phyloP scores from a whole-genome alignment of 2,888 invertebrate genomes.

The Ennomos quercinarius region DNA sequence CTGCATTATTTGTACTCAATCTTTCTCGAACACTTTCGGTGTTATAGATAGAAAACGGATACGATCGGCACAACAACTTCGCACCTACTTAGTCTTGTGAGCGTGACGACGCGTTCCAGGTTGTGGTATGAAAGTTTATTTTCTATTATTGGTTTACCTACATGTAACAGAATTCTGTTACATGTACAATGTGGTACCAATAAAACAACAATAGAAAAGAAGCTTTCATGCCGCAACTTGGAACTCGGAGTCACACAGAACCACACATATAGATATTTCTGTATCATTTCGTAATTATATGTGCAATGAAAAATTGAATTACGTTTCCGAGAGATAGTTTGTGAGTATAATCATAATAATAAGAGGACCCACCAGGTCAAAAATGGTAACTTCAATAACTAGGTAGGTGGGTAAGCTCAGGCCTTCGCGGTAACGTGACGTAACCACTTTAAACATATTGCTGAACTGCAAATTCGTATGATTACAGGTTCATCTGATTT shows the following conservation, averaged over 20 bases:
- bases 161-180: neutral
- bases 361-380: slow-evolving; percentile 21
- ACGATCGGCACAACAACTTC: slow-evolving; percentile 46
- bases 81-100: slow-evolving; percentile 49
- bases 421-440: slow-evolving; percentile 6
- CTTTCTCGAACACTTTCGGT: neutral
- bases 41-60: slow-evolving; percentile 43
- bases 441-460: slow-evolving; percentile 7
- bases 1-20: slow-evolving; percentile 60
- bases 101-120: slow-evolving; percentile 52
- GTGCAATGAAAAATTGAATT: no score
- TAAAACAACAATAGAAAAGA: no score
- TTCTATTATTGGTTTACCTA: slow-evolving; percentile 13
- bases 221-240: no score
- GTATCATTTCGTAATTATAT: no score
- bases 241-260: no score
- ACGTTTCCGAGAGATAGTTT: slow-evolving; percentile 10
- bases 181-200: no score
- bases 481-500: slow-evolving; percentile 23
- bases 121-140: slow-evolving; percentile 33
- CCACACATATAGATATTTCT: no score
- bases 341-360: slow-evolving; percentile 22
- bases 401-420: slow-evolving; percentile 2
- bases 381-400: slow-evolving; percentile 18
- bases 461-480: slow-evolving; percentile 17